Conservation (phyloP, 2,888 invertebrate genomes). For the Protodeltote pygarga region DNA sequence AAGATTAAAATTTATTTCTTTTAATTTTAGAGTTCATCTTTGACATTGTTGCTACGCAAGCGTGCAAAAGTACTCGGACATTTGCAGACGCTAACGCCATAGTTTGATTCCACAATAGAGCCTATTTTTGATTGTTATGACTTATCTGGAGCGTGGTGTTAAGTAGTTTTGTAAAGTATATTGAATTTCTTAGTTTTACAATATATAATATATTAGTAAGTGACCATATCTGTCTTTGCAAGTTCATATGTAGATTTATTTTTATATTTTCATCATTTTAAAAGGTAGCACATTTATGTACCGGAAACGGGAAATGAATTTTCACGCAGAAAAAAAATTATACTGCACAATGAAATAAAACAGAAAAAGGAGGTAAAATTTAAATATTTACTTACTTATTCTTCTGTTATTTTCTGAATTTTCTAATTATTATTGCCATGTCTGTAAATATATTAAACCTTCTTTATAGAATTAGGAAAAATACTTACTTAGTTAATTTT, state of each 20-base stretch:
- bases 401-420: too few relatives aligned
- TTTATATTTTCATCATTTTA: not conserved
- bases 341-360: too few relatives aligned
- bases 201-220: not conserved
- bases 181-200: not conserved
- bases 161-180: not conserved
- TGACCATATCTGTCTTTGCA: not conserved
- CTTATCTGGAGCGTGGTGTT: not conserved
- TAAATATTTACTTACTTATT: too few relatives aligned
- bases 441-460: too few relatives aligned
- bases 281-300: not conserved
- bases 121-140: slow-evolving; percentile 8
- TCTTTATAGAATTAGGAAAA: too few relatives aligned
- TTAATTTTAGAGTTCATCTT: slow-evolving; percentile 19
- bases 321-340: too few relatives aligned
- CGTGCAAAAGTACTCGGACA: slow-evolving; percentile 3
- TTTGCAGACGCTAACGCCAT: slow-evolving; percentile 1
- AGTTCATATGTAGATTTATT: not conserved
- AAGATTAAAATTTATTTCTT: too few relatives aligned
- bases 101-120: slow-evolving; percentile 1
- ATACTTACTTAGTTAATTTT: too few relatives aligned
- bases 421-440: too few relatives aligned
- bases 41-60: slow-evolving; percentile 41
- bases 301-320: slow-evolving; percentile 46
- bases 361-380: too few relatives aligned